phyloP scores from a whole-genome alignment of 2,797 vertebrate species.

The Lacerta viridis region DNA sequence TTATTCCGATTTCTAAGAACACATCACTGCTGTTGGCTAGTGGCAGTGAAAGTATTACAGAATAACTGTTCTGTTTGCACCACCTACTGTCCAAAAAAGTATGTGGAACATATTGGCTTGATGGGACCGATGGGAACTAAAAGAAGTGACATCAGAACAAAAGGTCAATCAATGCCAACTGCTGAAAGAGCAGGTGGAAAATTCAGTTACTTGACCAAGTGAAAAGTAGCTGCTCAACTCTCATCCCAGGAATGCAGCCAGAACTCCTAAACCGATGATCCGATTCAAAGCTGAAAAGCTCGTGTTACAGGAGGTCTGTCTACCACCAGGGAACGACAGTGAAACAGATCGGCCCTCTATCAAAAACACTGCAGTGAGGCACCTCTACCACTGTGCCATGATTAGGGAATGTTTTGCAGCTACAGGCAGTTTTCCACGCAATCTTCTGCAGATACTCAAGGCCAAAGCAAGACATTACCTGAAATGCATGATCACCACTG shows the following conservation, averaged over 20 bases:
- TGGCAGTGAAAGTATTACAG: rapidly evolving
- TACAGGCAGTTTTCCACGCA: not conserved
- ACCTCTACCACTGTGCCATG: not conserved
- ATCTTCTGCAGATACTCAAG: not conserved
- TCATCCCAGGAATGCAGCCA: not conserved
- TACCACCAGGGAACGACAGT: not conserved
- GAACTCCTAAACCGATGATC: not conserved
- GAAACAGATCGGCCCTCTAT: not conserved
- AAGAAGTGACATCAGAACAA: not conserved
- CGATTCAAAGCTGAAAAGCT: not conserved
- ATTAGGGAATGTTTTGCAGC: not conserved
- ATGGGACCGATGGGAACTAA: rapidly evolving
- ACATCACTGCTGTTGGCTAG: rapidly evolving
- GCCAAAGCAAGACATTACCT: not conserved
- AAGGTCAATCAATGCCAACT: rapidly evolving
- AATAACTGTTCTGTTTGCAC: constrained; percentile 48
- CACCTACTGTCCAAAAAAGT: constrained; percentile 55
- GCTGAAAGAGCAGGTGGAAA: not conserved
- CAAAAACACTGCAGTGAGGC: not conserved
- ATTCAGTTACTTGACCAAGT: constrained; percentile 5
- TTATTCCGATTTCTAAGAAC: rapidly evolving
- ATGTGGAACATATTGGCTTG: rapidly evolving
- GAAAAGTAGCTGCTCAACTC: not conserved
- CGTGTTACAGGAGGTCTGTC: not conserved
- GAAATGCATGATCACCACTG: not conserved